Percentiles rank a stretch among this genome's conserved stretches.
Conservation (phyloP, 1,140 invertebrate species). For the Drosophila yakuba region DNA sequence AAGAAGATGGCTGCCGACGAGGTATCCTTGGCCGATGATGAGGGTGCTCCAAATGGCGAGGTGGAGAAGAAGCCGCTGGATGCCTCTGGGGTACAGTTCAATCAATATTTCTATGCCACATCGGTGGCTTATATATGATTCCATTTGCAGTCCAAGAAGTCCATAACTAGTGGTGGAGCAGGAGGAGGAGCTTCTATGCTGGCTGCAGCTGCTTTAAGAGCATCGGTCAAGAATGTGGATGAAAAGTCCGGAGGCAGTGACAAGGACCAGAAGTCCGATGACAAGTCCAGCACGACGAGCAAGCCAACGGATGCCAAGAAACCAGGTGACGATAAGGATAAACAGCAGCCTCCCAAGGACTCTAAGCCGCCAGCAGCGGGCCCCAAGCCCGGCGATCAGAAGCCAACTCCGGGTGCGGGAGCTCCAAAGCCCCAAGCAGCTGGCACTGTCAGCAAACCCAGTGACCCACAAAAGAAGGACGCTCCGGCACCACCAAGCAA, state of each 20-base stretch:
- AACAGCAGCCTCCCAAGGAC: constrained; percentile 23
- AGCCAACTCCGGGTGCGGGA: constrained; percentile 36
- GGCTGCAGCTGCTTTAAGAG: constrained; percentile 58
- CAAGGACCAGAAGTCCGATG: constrained; percentile 43
- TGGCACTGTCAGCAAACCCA: constrained; percentile 34
- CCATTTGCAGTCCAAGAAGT: constrained; percentile 52
- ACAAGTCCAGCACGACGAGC: not conserved
- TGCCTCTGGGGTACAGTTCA: constrained; percentile 35
- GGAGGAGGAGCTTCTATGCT: constrained; percentile 44
- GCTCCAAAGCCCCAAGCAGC: constrained; percentile 52
- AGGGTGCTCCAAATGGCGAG: constrained; percentile 19
- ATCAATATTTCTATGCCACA: not conserved
- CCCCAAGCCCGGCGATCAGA: constrained; percentile 52
- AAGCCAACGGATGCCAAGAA: constrained; percentile 41
- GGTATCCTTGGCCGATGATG: constrained; percentile 56
- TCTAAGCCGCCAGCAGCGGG: constrained; percentile 22
- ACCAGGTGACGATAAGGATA: constrained; percentile 33
- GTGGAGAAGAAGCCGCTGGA: constrained; percentile 50
- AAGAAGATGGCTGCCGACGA: constrained; percentile 85
- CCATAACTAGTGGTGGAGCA: not conserved
- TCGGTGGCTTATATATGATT: not conserved
- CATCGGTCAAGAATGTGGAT: constrained; percentile 70
- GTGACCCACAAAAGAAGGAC: constrained; percentile 57
- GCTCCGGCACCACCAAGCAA: constrained; percentile 77
- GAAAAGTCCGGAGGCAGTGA: constrained; percentile 33